phyloP scores from a whole-genome alignment of 2,888 invertebrate genomes.

The Pollenia griseotomentosa region DNA sequence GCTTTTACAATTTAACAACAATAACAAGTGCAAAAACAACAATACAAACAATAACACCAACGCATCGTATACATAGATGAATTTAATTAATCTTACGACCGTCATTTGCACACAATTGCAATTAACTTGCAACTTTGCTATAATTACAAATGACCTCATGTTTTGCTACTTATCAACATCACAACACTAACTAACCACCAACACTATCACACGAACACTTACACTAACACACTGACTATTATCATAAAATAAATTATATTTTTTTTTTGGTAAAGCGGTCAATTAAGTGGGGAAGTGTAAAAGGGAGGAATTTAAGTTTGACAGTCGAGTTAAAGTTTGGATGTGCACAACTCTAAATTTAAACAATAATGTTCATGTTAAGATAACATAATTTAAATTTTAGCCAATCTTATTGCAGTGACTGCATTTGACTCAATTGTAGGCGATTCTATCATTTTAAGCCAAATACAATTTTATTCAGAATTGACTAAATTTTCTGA shows the following conservation, averaged over 20 bases:
- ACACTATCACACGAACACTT: constrained; percentile 52
- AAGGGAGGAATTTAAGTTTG: no score
- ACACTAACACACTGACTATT: constrained; percentile 31
- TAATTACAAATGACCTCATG: constrained; percentile 82
- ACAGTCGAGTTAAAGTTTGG: no score
- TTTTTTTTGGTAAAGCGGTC: constrained; percentile 16
- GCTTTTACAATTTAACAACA: constrained; percentile 37
- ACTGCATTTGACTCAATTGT: no score
- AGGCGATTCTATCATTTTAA: not conserved
- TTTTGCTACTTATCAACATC: constrained; percentile 82
- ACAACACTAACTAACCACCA: constrained; percentile 72
- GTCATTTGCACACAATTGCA: constrained; percentile 83
- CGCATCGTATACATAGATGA: constrained; percentile 74
- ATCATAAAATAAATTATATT: constrained; percentile 38
- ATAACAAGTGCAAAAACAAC: not conserved
- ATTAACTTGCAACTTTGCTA: constrained; percentile 83
- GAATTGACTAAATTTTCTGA: no score
- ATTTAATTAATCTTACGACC: constrained; percentile 83
- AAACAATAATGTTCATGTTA: no score
- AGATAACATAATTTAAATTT: no score
- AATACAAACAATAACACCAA: not conserved
- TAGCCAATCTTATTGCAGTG: no score
- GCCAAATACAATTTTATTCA: no score
- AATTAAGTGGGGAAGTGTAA: not conserved
- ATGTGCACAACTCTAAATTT: no score